A percentile compares a stretch with the other conserved stretches of the same genome.
Evolutionary conservation across 2,888 invertebrate genomes (phyloP).

Genomic region (Nomada goodeniana): DNA sequence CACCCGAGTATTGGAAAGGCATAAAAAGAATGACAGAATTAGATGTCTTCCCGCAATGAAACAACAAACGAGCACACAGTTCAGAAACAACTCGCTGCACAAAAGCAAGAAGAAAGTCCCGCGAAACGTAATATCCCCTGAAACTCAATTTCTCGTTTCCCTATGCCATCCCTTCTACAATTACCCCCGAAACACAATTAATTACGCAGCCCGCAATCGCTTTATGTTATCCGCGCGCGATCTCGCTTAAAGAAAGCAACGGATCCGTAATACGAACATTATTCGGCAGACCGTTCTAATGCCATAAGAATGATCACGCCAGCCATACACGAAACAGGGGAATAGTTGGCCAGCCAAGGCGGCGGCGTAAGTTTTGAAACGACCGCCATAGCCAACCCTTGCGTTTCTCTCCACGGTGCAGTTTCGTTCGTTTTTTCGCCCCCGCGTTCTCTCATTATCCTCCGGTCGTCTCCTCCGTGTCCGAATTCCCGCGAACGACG

Average conservation of each 20-base stretch:
- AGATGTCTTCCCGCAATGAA: no score
- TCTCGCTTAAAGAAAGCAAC: neutral
- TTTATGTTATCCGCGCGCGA: neutral
- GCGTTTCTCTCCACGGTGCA: slow-evolving; percentile 10
- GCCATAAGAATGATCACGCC: slow-evolving; percentile 19
- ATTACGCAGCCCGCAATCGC: no score
- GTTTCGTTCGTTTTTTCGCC: slow-evolving; percentile 5
- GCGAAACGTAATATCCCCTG: no score
- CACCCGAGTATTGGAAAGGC: no score
- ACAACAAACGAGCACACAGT: no score
- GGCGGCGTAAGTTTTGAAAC: slow-evolving; percentile 8
- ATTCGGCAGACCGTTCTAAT: neutral
- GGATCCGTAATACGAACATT: neutral
- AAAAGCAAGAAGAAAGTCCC: no score
- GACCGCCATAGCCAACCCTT: neutral
- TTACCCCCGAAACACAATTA: no score
- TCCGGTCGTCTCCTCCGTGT: neutral
- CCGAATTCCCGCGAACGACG: neutral
- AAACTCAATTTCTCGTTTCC: no score
- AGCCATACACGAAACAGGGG: neutral
- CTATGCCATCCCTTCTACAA: no score
- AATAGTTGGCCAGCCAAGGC: slow-evolving; percentile 25
- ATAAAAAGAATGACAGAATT: no score
- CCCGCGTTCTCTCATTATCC: slow-evolving; percentile 36
- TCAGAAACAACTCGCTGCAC: no score